Base-by-base conservation (phyloP, 1,140 invertebrate genomes). In the Diprion similis region DNA sequence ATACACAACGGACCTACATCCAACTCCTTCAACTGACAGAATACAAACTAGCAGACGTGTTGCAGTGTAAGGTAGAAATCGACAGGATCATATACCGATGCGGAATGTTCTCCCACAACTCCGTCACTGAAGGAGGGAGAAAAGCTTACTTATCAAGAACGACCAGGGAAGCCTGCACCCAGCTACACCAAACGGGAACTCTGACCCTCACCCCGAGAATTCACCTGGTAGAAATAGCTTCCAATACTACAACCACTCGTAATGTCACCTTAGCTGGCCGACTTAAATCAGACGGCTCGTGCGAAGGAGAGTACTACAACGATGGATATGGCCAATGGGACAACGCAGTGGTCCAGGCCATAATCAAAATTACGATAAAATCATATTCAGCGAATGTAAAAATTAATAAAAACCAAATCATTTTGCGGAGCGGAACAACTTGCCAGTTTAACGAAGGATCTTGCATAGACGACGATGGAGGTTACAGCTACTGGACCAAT, bases 401-500 rank as follows among this genome's bases (percentile, higher is more conserved):
- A 46, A 13, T 76, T 18, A 67, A 46, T 64, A 17, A 48, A 2
- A 59, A 76, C 17, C 69, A 74, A 66, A 66, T 78, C 1, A 59
- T 66, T 1, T 48, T 78, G 0, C 45, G 59, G 19, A 74, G 74
- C 1, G 74, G 76, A 48, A 73, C 64, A 13, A 18, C 19, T 10
- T 77, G 74, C 13, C 19, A 46, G 13, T 73, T 74, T 8, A 70
- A 19, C 0, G 66, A 68, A 13, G 72, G 68, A 46, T 1, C 46
- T 0, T 79, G 76, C 46, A 11, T 68, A 0, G 78, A 79, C 46
- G 46, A 9, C 45, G 72, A 75, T 18, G 48, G 48, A 10, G 76
- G 78, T 15, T n/a, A 78, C n/a, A n/a, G n/a, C n/a, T n/a, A n/a
- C n/a, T n/a, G n/a, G n/a, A n/a, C n/a, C n/a, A n/a, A n/a, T n/a